Evolutionary conservation across 2,888 invertebrate species (phyloP), one percentile per base, ranked within the genome.

Genomic region (Podotricha telesiphe): DNA sequence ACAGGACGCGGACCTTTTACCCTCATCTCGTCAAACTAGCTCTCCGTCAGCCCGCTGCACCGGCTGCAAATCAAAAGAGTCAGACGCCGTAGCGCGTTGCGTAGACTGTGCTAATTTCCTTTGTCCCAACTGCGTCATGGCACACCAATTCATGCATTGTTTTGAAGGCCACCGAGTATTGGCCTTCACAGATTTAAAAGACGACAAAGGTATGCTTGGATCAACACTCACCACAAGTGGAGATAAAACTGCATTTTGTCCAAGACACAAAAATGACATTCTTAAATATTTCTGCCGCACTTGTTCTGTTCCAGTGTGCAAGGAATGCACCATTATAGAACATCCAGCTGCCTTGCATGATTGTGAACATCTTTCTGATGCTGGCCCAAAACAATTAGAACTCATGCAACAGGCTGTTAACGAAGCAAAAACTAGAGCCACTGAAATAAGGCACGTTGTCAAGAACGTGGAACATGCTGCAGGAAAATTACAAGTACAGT

Each of bases 91-190:
- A 69, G 98, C 98, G 73, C 97, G 98, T 86, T 99, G 99, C 91
- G 96, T 98, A 82, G 99, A 99, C 89, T 99, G 99, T 91, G 97
- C 97, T 82, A 98, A 98, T 86, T 98, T 97, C 86, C 95, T 99
- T 78, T 99, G 99, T 93, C 96, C 97, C 70, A 98, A 98, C 88
- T 99, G 99, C 95, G 98, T 98, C 82, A 98, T 98, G 96, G 99
- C 99, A 74, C 99, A 99, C 92, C 98, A 99, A 93, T 98, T 97
- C 88, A 99, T 99, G 99, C 98, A 99, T 89, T 99, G 99, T 88
- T 99, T 99, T 89, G 98, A 98, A 87, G 98, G 98, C 74, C 99
- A 99, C 90, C 96, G 98, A 69, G 98, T 99, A 71, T 94, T 97
- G 78, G 94, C 96, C 73, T 93, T 96, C 79, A 87, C 88, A 50